Evolutionary conservation across 1,140 invertebrate species (phyloP), one percentile per base, ranked within the genome.

Genomic region (Drosophila neocordata): DNA sequence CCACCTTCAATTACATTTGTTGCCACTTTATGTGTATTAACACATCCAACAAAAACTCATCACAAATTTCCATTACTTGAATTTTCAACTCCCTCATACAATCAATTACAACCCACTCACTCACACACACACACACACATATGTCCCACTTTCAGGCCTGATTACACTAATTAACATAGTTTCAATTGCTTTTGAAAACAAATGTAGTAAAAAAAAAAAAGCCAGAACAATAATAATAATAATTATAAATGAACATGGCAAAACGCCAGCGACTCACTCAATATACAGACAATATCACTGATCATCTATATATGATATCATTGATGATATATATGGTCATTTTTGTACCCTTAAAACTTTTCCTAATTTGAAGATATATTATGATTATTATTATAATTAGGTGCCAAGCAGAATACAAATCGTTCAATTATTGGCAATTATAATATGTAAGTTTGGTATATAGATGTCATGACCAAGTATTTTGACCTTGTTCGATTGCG

Each of bases 101-200:
- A 11, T 55, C 13, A 55, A 55, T 27, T 31, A 55, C 9, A 11
- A 38, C 0, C 37, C 35, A 15, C 13, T 20, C 18, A 35, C 18
- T 15, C 13, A 37, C 1, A 58, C 37, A 15, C 27, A 37, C 11
- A 35, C 18, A 37, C 15, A 57, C 18, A 20, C 48, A 58, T 22
- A 62, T 55, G 62, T 60, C 34, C 57, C 51, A 44, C 65, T 20
- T 1, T 8, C 38, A 44, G 41, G n/a, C n/a, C 38, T 41, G 38
- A 84, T 85, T 80, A 73, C 69, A 77, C 77, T 80, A 77, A 84
- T 85, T 68, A 84, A 73, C 77, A 80, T 80, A 69, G 73, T 73
- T 84, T 75, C 59, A 79, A 76, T 79, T 59, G 58, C 61, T 53
- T 35, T 66, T 62, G 72, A 38, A 35, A 64, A 53, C 27, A 61